Conservation (phyloP, 2,888 invertebrate genomes). For the Chrysolina haemoptera region DNA sequence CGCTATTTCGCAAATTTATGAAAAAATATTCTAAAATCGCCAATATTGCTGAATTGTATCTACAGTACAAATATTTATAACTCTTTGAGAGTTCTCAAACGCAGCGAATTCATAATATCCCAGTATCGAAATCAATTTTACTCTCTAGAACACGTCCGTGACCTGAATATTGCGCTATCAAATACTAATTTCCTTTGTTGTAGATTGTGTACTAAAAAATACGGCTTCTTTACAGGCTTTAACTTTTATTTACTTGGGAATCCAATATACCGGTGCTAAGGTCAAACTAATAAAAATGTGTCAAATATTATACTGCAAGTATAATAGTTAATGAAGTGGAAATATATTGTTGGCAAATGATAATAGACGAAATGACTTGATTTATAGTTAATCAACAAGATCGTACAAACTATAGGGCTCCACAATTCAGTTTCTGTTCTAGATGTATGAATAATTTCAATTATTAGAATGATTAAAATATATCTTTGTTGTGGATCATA, state of each 20-base stretch:
- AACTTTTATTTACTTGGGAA: not conserved
- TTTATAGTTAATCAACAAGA: not conserved
- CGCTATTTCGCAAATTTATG: too few species aligned
- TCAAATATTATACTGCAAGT: not conserved
- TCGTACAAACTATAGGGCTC: too few species aligned
- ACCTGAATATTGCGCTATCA: not conserved
- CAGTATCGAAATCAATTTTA: not conserved
- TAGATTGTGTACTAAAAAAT: not conserved
- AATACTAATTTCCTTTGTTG: not conserved
- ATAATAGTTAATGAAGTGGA: not conserved
- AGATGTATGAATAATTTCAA: too few species aligned
- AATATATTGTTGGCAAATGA: not conserved
- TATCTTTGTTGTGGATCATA: too few species aligned
- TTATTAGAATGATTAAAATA: too few species aligned
- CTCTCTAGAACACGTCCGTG: not conserved
- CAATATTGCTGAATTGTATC: too few species aligned
- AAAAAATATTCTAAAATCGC: too few species aligned
- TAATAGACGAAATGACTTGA: not conserved
- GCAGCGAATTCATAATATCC: too few species aligned
- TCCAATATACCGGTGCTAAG: not conserved
- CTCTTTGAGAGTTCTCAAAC: too few species aligned
- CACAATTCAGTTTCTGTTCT: too few species aligned
- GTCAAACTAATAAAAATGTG: not conserved
- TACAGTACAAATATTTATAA: too few species aligned
- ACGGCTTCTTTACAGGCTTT: not conserved